phyloP scores from a whole-genome alignment of 2,113 vertebrate genomes.

The Ginglymostoma cirratum region DNA sequence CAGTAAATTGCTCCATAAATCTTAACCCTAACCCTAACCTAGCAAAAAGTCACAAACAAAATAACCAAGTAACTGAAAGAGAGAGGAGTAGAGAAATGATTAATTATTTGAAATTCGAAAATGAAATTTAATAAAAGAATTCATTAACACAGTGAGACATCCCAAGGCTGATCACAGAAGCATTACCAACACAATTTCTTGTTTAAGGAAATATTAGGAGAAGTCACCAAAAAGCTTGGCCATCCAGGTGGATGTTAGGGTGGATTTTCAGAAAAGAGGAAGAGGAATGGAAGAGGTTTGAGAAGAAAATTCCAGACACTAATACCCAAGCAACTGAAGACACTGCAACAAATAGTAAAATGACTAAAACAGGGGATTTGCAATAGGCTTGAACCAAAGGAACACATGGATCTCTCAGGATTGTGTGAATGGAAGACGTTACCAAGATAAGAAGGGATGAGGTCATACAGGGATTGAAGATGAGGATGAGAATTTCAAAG shows the following conservation, averaged over 20 bases:
- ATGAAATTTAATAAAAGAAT: neutral
- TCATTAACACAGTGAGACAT: neutral
- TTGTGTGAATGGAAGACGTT: neutral
- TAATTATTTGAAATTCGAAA: neutral
- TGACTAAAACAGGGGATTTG: neutral
- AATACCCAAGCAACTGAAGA: neutral
- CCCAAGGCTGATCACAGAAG: neutral
- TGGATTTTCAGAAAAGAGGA: neutral
- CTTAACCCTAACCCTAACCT: neutral
- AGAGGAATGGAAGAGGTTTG: neutral
- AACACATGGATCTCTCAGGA: neutral
- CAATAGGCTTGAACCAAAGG: neutral
- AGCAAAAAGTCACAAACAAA: neutral
- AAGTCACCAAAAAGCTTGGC: neutral
- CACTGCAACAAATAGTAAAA: neutral
- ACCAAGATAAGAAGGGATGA: neutral
- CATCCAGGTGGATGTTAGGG: neutral
- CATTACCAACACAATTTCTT: neutral
- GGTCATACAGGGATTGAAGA: neutral
- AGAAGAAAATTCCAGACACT: neutral
- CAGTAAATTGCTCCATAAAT: neutral
- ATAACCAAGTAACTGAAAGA: neutral
- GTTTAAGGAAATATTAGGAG: neutral
- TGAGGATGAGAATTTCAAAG: neutral
- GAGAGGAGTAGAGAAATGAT: neutral